These are phyloP conservation scores for Varecia variegata DNA, from an alignment of 2,797 vertebrate genomes.

Conservation along the genomic window DNA sequence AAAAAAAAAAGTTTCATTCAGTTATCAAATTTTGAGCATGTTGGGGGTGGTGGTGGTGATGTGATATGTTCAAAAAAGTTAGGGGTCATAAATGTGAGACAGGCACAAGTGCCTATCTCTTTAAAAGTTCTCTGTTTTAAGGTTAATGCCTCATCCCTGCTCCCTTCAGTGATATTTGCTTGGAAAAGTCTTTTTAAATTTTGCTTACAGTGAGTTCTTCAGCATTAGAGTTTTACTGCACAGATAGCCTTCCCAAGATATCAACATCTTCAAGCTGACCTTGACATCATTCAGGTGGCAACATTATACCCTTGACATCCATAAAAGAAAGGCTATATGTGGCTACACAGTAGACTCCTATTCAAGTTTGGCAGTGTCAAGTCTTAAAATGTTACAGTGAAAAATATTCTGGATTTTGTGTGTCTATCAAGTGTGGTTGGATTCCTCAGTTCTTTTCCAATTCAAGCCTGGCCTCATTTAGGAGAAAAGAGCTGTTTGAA, in stretches of 20 bases:
- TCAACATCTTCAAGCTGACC: not conserved
- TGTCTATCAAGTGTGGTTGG: not conserved
- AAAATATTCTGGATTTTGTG: not conserved
- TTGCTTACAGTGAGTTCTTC: not conserved
- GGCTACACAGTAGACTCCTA: constrained; percentile 2
- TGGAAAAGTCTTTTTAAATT: not conserved
- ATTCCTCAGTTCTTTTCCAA: not conserved
- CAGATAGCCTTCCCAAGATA: not conserved
- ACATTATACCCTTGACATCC: not conserved
- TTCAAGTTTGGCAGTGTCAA: not conserved
- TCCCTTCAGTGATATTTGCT: not conserved
- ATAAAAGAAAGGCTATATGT: not conserved
- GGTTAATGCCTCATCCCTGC: not conserved
- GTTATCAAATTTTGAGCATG: not conserved
- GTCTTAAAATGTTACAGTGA: not conserved
- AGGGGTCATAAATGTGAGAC: not conserved
- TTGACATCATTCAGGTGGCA: constrained; percentile 11
- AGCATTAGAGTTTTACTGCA: not conserved
- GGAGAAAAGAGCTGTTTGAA: not conserved
- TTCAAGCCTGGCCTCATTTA: not conserved
- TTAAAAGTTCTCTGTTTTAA: not conserved
- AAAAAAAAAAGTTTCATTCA: not conserved
- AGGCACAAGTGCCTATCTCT: not conserved
- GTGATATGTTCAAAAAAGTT: not conserved
- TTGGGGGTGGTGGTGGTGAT: not conserved